Evolutionary conservation across 2,113 vertebrate species (phyloP), one percentile per base, ranked within the genome.

Genomic region (Oreotragus oreotragus): DNA sequence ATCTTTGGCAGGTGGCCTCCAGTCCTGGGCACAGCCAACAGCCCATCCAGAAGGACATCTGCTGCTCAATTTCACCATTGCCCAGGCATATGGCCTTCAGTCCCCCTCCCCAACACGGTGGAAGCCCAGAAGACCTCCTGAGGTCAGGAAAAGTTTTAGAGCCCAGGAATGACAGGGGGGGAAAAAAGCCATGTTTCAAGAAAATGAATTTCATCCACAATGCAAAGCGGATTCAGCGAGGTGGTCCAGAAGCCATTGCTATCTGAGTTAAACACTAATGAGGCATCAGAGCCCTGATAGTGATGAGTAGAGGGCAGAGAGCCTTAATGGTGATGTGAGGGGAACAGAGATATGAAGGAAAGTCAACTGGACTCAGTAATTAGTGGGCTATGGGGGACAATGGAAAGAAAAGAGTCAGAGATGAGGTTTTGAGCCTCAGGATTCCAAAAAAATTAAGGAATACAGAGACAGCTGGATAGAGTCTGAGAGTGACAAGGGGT

Each of bases 1-100:
- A 0, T 87, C 79, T 88, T 79, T 92, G 90, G 93, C 92, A 86
- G 80, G 79, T 57, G 87, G 62, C 17, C 25, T 33, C 55, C 36
- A 0, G 0, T 83, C 17, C 0, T 1, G 79, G 58, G 39, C 88
- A 85, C 36, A 76, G 76, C 45, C 83, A 12, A 2, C n/a, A 39
- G 62, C 28, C 76, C 88, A 81, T 90, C 88, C 10, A 3, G 86
- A 89, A 95, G 91, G 96, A 90, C 88, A 84, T 87, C 90, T 92
- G 84, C 66, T 86, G 45, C 88, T 45, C 33, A 55, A 9, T 87
- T 30, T 95, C 73, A 47, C 91, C 55, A 51, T 36, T 49, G 64
- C 43, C 57, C 19, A 12, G 85, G 84, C 36, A 25, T 58, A 66
- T 58, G 87, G 81, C 90, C 21, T n/a, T 8, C 64, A 76, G 64